Conservation (phyloP, 2,797 vertebrate genomes). For the Pseudochirops corinnae region DNA sequence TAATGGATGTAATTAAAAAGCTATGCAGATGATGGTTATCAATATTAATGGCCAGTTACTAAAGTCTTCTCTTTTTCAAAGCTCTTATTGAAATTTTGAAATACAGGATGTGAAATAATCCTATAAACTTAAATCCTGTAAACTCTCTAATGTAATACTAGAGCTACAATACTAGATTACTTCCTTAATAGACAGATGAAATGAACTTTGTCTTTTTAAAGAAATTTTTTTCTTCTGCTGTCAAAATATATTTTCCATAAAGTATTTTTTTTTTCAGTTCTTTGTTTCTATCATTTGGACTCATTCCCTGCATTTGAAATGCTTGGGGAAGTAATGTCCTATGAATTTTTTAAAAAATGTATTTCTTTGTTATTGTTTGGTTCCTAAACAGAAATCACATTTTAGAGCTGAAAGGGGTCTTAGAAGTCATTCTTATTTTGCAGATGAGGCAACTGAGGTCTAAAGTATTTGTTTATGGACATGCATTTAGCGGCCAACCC, state of each 20-base stretch:
- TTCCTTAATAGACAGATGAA: background rate
- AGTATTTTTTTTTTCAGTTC: slow-evolving; percentile 27
- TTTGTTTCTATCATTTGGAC: slow-evolving; percentile 24
- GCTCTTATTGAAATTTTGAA: slow-evolving; percentile 10
- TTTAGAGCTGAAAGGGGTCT: background rate
- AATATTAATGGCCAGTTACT: slow-evolving; percentile 11
- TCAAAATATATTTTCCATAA: slow-evolving; percentile 9
- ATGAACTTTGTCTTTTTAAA: slow-evolving; percentile 22
- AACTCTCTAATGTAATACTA: background rate
- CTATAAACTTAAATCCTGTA: slow-evolving; percentile 26
- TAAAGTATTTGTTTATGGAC: background rate
- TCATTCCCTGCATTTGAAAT: background rate
- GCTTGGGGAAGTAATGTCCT: background rate
- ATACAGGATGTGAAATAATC: slow-evolving; percentile 33
- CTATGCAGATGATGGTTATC: background rate
- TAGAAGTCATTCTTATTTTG: background rate
- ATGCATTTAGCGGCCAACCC: background rate
- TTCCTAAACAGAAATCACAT: slow-evolving; percentile 3
- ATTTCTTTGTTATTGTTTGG: background rate
- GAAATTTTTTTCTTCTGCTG: background rate
- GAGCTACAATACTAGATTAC: slow-evolving; percentile 2
- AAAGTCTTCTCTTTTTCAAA: slow-evolving; percentile 29
- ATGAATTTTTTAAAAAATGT: background rate
- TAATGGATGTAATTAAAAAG: slow-evolving; percentile 9
- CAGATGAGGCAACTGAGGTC: background rate